phyloP scores from a whole-genome alignment of 2,888 invertebrate species.

The Imbricaverruca yamaguchii region DNA sequence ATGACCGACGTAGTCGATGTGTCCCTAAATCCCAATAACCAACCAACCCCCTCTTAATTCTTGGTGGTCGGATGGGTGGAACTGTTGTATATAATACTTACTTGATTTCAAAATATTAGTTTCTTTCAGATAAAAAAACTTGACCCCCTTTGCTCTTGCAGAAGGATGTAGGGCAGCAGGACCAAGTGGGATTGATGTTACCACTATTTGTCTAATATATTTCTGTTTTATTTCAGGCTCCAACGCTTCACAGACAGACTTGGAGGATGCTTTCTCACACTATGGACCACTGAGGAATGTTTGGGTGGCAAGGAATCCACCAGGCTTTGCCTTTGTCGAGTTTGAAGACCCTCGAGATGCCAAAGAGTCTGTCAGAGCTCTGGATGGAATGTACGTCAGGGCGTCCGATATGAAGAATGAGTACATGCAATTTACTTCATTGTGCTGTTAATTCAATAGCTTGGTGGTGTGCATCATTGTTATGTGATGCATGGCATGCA shows the following conservation, averaged over 20 bases:
- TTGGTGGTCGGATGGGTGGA: not conserved
- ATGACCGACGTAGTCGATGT: no score
- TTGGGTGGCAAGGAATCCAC: slow-evolving; percentile 8
- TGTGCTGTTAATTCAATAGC: no score
- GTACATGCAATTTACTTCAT: no score
- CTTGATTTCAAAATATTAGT: not conserved
- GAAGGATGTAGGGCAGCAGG: no score
- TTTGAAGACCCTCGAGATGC: slow-evolving; percentile 11
- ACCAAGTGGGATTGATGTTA: no score
- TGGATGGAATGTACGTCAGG: not conserved
- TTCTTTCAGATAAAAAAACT: no score
- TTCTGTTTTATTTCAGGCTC: not conserved
- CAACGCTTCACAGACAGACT: not conserved
- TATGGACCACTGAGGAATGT: slow-evolving; percentile 1
- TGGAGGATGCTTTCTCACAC: not conserved
- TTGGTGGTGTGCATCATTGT: no score
- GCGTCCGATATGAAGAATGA: no score
- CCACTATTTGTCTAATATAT: no score
- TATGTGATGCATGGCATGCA: no score
- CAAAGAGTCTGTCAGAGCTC: not conserved
- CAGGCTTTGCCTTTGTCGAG: not conserved
- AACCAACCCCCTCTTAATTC: not conserved
- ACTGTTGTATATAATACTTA: not conserved
- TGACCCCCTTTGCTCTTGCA: no score
- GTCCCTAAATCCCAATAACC: no score